A percentile compares a stretch with the other conserved stretches of the same genome.
phyloP scores from a whole-genome alignment of 2,797 vertebrate genomes.

The Rousettus madagascariensis region DNA sequence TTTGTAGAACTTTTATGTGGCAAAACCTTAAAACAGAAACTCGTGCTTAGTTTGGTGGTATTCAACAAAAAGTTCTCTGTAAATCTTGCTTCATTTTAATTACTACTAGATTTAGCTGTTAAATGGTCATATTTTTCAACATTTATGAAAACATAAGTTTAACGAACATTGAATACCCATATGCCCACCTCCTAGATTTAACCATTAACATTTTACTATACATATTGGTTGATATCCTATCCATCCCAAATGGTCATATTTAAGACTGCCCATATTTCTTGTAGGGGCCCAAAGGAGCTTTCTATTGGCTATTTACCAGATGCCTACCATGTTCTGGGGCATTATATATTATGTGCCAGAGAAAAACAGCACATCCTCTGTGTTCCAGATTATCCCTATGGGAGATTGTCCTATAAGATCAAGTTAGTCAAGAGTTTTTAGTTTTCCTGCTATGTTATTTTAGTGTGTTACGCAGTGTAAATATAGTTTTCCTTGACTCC shows the following conservation, averaged over 20 bases:
- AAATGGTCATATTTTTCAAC: not conserved
- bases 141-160: not conserved
- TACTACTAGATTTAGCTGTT: not conserved
- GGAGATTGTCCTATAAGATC: not conserved
- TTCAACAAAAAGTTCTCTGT: not conserved
- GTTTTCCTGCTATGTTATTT: not conserved
- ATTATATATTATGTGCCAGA: not conserved
- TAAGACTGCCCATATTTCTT: not conserved
- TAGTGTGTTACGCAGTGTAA: not conserved
- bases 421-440: not conserved
- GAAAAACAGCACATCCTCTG: not conserved
- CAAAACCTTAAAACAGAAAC: not conserved
- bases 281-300: not conserved
- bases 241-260: not conserved
- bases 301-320: not conserved
- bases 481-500: not conserved
- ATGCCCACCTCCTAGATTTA: not conserved
- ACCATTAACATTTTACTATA: not conserved
- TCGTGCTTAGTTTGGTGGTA: not conserved
- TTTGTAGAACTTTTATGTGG: not conserved
- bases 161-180: not conserved
- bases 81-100: not conserved
- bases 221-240: not conserved
- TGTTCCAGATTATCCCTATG: not conserved
- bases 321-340: not conserved